Evolutionary conservation across 2,113 vertebrate species (phyloP).

Genomic region (Ammodytes marinus): DNA sequence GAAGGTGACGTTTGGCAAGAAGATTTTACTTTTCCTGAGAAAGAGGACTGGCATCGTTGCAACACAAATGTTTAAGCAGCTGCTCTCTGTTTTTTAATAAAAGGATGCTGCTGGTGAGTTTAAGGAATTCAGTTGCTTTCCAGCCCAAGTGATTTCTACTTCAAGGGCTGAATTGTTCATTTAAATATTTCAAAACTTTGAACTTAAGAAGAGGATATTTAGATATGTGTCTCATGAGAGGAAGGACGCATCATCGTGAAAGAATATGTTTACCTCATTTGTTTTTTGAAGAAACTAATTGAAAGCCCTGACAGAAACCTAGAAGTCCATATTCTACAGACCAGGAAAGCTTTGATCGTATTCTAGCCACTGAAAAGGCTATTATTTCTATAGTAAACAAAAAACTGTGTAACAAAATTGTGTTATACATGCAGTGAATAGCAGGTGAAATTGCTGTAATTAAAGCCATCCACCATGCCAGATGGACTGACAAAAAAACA

Average conservation of each 20-base stretch:
- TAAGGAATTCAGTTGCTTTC: conserved; percentile 35
- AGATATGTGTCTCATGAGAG: neutral
- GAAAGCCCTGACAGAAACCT: too few species aligned
- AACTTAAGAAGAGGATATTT: conserved; percentile 9
- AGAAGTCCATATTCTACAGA: too few species aligned
- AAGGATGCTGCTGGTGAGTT: conserved; percentile 17
- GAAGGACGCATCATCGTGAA: neutral
- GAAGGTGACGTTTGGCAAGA: conserved; percentile 69
- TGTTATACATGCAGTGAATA: too few species aligned
- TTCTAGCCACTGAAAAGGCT: too few species aligned
- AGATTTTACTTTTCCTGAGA: conserved; percentile 61
- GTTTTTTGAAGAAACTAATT: neutral
- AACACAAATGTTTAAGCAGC: conserved; percentile 59
- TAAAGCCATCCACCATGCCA: neutral
- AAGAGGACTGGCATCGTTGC: conserved; percentile 54
- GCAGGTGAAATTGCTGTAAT: neutral
- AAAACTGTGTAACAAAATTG: too few species aligned
- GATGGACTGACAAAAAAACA: too few species aligned
- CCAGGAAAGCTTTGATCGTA: too few species aligned
- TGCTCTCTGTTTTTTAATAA: conserved; percentile 56
- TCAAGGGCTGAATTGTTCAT: conserved; percentile 7
- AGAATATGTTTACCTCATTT: too few species aligned
- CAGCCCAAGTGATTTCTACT: conserved; percentile 25
- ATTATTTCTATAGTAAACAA: too few species aligned
- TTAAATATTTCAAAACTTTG: conserved; percentile 27